Base-by-base conservation (phyloP, 2,888 invertebrate species). In the Eutolmus rufibarbis region DNA sequence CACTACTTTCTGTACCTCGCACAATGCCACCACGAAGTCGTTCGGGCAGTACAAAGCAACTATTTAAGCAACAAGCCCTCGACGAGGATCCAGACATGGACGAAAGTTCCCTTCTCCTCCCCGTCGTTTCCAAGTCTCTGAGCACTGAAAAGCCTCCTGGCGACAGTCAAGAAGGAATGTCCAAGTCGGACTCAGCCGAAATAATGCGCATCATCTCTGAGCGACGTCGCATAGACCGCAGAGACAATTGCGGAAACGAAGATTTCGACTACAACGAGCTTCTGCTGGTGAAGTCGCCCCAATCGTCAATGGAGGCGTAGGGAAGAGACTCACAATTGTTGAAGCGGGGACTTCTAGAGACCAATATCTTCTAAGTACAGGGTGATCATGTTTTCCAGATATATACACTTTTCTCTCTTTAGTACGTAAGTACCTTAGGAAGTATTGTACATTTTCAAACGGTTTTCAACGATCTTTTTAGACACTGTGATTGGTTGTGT, bases 61-160 rank as follows among this genome's bases (percentile, higher is more conserved):
- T 94, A 14, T 94, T 94, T 90, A 94, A 94, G 90, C 94, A 94
- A 89, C 92, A 93, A 89, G 94, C 94, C 0, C 92, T 94, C 87
- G 94, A 94, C 88, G 94, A 94, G 89, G 92, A 94, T 88, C 91
- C 91, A 74, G 92, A 93, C 89, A 92, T 93, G 87, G 94, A 94
- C 89, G 94, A 94, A 89, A 94, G 92, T 51, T 93, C 94, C 77
- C 92, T 94, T 89, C 90, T 94, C 79, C 88, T 93, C 89, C 93
- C 93, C 8, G 89, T 89, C 76, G 57, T 88, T 9, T 84, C 89
- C 34, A 88, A 88, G 76, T 57, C 87, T 66, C 81, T 57, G 46
- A 81, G 56, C 34, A 86, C 51, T 40, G 86, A 89, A 51, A 84
- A 88, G n/a, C 79, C 86, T n/a, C 46, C 87, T 40, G 85, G 43